Base-by-base conservation (phyloP, 1,140 invertebrate species). In the Helicoverpa zea region DNA sequence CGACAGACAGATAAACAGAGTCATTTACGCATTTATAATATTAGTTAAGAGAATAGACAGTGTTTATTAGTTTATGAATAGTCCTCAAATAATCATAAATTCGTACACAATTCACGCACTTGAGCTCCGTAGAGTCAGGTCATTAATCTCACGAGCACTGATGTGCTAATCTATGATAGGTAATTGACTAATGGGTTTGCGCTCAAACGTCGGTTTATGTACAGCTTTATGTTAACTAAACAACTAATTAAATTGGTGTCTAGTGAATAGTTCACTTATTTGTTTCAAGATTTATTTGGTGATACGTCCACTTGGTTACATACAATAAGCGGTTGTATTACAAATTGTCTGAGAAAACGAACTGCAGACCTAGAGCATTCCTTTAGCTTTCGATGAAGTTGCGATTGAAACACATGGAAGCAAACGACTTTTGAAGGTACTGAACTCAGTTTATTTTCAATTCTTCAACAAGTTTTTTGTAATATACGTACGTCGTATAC, bases 121-220 rank as follows among this genome's bases (percentile, higher is more conserved):
- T 66, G 75, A 64, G 16, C 66, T 23, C 59, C 29, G 30, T 49
- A 29, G 78, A 72, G 54, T 35, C 51, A 73, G 70, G 83, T 86
- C 83, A 82, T 88, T 88, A 85, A 88, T 88, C 85, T 88, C 75
- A 12, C 16, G 70, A 61, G 58, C 72, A 79, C 68, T 66, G 83
- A 84, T 86, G 82, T 85, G 79, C 83, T 84, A 86, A 86, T 86
- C 81, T 82, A 81, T 82, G 81, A 84, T 79, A 81, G 83, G 75
- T 86, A 83, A 80, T 86, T 85, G 83, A 84, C 78, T 83, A 86
- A 86, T 86, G 80, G 79, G 56, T 81, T 79, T 61, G 64, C 47
- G 58, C 54, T 78, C 61, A 56, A 51, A 70, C n/a, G 64, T 47
- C 43, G 66, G 43, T 81, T 80, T 76, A 61, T 58, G 14, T 75